Base-by-base conservation (phyloP, 2,797 vertebrate species). In the Fratercula arctica region DNA sequence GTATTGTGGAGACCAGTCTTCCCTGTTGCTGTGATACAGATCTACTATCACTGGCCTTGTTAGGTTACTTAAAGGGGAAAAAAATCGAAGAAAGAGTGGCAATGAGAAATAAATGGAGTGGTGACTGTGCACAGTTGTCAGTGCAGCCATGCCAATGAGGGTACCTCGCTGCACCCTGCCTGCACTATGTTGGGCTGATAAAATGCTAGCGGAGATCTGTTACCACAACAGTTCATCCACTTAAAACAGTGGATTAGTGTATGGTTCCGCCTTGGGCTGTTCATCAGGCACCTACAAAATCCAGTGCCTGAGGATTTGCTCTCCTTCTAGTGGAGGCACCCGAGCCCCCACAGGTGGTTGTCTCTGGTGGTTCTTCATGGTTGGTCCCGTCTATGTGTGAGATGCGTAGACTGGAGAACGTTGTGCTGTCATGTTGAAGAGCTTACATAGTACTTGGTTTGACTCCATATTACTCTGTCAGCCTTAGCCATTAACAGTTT, bases 351-450 rank as follows among this genome's bases (percentile, higher is more conserved):
- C 20, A 50, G 59, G 26, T 61, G 5, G 2, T 11, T 88, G 31
- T n/a, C 12, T 1, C 1, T 4, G 3, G n/a, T 46, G 29, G 9
- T 70, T 31, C 64, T 51, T 48, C 9, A 2, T 2, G 3, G 17
- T 61, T 54, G 26, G 16, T 84, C 70, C 41, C 39, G 8, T 13
- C 26, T 7, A 1, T 16, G 29, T 10, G 16, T 41, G 24, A 81
- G 23, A 21, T 5, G 0, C 0, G 0, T 63, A 51, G 18, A 10
- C 24, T 29, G 29, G 8, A 54, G 43, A 73, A 24, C 25, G n/a
- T 21, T 59, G 19, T 46, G 33, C 39, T 82, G 33, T 19, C 4
- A 0, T 4, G 2, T 4, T 50, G 15, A 46, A 63, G 33, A 79
- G 45, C 11, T 89, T 48, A 1, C 0, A 4, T 3, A 57, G 37